Base-by-base conservation (phyloP, 2,888 invertebrate genomes). In the Rhodophaea formosa region DNA sequence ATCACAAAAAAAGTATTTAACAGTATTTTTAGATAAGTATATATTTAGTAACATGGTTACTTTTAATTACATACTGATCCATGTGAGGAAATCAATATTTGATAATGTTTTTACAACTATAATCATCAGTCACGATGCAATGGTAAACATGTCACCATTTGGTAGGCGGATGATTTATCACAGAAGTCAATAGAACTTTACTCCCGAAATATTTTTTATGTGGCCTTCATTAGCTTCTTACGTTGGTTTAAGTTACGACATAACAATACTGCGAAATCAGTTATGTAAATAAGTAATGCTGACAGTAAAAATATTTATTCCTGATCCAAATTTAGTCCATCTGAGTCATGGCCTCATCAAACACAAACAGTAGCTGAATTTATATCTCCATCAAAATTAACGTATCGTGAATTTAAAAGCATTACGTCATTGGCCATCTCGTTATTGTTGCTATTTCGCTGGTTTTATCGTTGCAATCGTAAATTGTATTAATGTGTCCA, bases 381-480 rank as follows among this genome's bases (percentile, higher is more conserved):
- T 67, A 67, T 63, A 65, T 58, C 66, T 56, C 59, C 69, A 77
- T 79, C 65, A 78, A 79, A 79, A 75, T 79, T 74, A 73, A 75
- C 73, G 69, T 59, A 62, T 71, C 79, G 67, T 82, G 70, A 80
- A 76, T 72, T 67, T 65, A 68, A 73, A 62, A 73, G 64, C 61
- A 63, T 74, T 67, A 70, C 75, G 74, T 79, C 77, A 78, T 63
- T 53, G 57, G 55, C 43, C 56, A 69, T 71, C 71, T 66, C 59
- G 63, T 70, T 72, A 70, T 70, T 67, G 71, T 67, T 68, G 69
- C 67, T 72, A 74, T 75, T 73, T 66, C 65, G 66, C 67, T 67
- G 56, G 61, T 64, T 79, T 82, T 80, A 83, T 71, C 70, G 74
- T 73, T 72, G 59, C 64, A 61, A 70, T 75, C 79, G 68, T 84